Evolutionary conservation across 2,888 invertebrate species (phyloP).

Genomic region (Odontomyia ornata): DNA sequence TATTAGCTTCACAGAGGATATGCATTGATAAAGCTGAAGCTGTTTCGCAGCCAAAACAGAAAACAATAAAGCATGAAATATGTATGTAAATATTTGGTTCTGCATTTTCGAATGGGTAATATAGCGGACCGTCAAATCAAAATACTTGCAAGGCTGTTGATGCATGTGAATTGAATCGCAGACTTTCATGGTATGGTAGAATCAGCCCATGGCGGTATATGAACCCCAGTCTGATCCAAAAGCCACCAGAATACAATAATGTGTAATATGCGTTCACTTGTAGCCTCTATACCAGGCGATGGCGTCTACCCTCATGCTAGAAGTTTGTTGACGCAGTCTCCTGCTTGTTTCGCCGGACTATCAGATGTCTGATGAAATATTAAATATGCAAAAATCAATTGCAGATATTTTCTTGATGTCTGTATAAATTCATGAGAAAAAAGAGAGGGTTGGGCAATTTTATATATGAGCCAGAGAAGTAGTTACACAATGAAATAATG

Average conservation of each 20-base stretch:
- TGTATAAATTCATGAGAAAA: no score
- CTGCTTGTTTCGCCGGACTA: not conserved
- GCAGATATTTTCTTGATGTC: constrained; percentile 31
- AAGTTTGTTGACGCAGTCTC: not conserved
- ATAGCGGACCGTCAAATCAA: not conserved
- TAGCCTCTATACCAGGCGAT: no score
- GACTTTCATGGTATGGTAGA: not conserved
- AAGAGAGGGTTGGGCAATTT: no score
- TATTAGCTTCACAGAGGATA: no score
- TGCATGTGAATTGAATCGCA: constrained; percentile 1
- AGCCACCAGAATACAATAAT: constrained; percentile 11
- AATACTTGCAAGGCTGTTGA: not conserved
- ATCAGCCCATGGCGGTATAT: not conserved
- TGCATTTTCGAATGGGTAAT: constrained; percentile 18
- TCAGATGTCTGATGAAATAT: constrained; percentile 14
- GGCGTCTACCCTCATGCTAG: no score
- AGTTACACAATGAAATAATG: no score
- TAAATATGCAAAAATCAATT: constrained; percentile 33
- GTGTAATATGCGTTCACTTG: constrained; percentile 6
- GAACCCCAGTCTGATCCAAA: not conserved
- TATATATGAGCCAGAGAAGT: no score
- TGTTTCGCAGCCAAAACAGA: not conserved
- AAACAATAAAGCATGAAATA: constrained; percentile 36
- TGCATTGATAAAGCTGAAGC: not conserved
- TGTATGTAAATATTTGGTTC: constrained; percentile 17